phyloP scores from a whole-genome alignment of 2,113 vertebrate genomes.

The Casuarius casuarius region DNA sequence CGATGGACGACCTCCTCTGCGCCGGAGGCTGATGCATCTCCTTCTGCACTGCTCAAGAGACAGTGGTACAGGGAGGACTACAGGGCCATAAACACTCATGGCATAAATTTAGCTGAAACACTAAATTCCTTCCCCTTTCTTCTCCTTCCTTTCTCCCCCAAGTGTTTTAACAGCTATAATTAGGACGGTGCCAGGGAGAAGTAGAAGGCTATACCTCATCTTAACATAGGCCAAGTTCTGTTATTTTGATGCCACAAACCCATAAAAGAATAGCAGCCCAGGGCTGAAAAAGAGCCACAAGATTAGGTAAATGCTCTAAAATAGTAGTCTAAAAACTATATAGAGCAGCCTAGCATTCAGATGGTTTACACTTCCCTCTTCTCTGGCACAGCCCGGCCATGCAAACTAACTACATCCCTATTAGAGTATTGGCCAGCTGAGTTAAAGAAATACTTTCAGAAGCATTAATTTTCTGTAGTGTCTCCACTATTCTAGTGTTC shows the following conservation, averaged over 20 bases:
- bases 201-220: neutral
- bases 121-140: neutral
- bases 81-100: rapidly evolving
- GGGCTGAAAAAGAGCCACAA: neutral
- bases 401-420: neutral
- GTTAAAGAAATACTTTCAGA: neutral
- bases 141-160: neutral
- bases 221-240: neutral
- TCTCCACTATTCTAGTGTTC: neutral
- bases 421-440: neutral
- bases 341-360: neutral
- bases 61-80: neutral
- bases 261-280: neutral
- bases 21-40: neutral
- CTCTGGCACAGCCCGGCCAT: neutral
- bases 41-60: neutral
- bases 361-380: neutral
- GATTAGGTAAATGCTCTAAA: constrained; percentile 8
- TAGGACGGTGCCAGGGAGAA: neutral
- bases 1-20: too few species aligned
- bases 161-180: neutral
- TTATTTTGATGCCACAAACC: constrained; percentile 1
- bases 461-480: neutral
- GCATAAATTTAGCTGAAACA: neutral
- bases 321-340: neutral